phyloP scores from a whole-genome alignment of 2,113 vertebrate species.

The Pygoscelis adeliae region DNA sequence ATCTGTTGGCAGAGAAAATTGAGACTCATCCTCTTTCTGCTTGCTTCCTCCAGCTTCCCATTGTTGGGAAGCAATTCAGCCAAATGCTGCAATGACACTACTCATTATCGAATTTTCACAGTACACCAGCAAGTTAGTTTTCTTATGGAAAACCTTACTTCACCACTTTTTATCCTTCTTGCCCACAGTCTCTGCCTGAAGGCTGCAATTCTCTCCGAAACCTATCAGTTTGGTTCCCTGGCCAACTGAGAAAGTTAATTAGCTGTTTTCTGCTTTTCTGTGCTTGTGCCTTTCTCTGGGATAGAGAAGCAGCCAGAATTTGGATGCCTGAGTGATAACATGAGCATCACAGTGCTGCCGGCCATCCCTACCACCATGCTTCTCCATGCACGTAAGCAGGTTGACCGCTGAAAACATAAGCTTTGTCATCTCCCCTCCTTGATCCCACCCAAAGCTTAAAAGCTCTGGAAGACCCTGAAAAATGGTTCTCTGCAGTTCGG shows the following conservation, averaged over 20 bases:
- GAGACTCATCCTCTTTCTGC: not conserved
- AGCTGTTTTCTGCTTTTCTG: not conserved
- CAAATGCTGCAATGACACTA: not conserved
- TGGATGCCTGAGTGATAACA: not conserved
- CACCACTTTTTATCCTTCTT: not conserved
- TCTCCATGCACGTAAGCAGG: fast-evolving
- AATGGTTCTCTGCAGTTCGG: fast-evolving
- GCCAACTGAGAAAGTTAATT: constrained; percentile 29
- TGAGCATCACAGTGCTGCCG: not conserved
- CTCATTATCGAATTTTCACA: not conserved
- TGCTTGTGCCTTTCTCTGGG: not conserved
- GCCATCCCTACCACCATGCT: fast-evolving
- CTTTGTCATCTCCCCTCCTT: not conserved
- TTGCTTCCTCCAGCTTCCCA: not conserved
- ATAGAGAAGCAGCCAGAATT: not conserved
- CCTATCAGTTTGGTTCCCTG: not conserved
- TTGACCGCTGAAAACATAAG: not conserved
- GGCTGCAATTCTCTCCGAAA: constrained; percentile 4
- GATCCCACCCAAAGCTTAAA: not conserved
- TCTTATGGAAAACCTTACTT: not conserved
- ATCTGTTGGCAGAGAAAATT: not conserved
- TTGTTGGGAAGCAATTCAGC: not conserved
- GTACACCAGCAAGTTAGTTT: not conserved
- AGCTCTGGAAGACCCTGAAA: not conserved
- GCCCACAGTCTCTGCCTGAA: not conserved